Base-by-base conservation (phyloP, 2,888 invertebrate genomes). In the Thymelicus lineola region DNA sequence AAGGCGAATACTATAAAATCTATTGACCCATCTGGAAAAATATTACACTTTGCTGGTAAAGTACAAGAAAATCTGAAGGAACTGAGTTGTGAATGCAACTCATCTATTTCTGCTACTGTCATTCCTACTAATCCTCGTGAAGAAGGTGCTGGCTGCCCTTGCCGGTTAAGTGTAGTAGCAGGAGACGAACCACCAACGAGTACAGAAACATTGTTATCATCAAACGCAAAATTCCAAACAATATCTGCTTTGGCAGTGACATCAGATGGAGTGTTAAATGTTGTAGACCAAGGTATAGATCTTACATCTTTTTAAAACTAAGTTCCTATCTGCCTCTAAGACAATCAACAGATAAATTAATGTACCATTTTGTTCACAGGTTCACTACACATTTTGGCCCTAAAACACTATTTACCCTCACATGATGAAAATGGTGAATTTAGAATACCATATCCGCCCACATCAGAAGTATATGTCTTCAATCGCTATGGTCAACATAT, bases 401-500 rank as follows among this genome's bases (percentile, higher is more conserved):
- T 98, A 77, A 97, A 97, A 86, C 98, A 98, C 77, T 98, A 98
- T 85, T 89, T 98, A 73, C 98, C 98, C 28, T 96, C 96, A 42
- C 97, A 97, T 79, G 97, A 98, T 83, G 97, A 97, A 86, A 97
- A 96, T 81, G 97, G 98, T 45, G 98, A 98, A 86, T 99, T 98
- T 82, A 97, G 98, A 85, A 98, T 99, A 80, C 97, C 98, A 1
- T 98, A 97, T 85, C 97, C 98, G 53, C 97, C 98, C 12, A 97
- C 98, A 0, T 97, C 98, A 76, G 99, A 99, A 91, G 95, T 98
- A 72, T 98, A 98, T 83, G 97, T 98, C 0, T 98, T 98, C 88
- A 98, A 98, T 89, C 95, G 97, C 36, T 98, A 98, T 83, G 99
- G 99, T 0, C 99, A 99, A 86, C 99, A 99, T 88, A 97, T 98